Conservation (phyloP, 2,113 vertebrate genomes). For the Pachypanchax playfairii region DNA sequence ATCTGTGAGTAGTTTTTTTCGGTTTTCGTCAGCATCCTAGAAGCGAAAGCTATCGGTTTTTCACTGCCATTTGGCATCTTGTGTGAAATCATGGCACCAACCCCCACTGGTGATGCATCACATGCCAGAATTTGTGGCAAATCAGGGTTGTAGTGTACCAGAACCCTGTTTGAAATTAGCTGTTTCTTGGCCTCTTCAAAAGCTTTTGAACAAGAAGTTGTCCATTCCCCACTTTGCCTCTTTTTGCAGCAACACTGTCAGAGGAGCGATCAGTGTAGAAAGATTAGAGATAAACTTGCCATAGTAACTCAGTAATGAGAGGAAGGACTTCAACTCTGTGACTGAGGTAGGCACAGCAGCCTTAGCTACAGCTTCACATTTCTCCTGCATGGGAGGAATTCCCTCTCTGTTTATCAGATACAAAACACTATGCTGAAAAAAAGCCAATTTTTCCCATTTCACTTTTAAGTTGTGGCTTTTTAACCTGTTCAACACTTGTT, state of each 20-base stretch:
- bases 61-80: background rate
- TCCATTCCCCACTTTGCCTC: constrained; percentile 6
- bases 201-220: background rate
- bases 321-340: background rate
- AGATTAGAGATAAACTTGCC: constrained; percentile 3
- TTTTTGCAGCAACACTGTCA: constrained; percentile 8
- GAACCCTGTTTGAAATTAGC: background rate
- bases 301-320: constrained; percentile 3
- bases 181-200: background rate
- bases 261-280: constrained; percentile 2
- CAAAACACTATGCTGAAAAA: constrained; percentile 5
- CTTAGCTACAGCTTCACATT: background rate
- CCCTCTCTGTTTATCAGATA: constrained; percentile 18
- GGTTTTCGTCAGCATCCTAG: background rate
- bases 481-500: background rate
- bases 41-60: constrained; percentile 1
- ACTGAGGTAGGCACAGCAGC: background rate
- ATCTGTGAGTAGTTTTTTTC: background rate
- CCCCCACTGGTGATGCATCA: constrained; percentile 6
- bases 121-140: constrained; percentile 10
- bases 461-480: constrained; percentile 8
- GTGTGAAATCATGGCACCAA: background rate
- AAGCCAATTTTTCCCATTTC: constrained; percentile 7
- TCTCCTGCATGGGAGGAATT: constrained; percentile 1
- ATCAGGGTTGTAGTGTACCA: constrained; percentile 7